Evolutionary conservation across 2,888 invertebrate genomes (phyloP).

Genomic region (Nemotelus pantherinus): DNA sequence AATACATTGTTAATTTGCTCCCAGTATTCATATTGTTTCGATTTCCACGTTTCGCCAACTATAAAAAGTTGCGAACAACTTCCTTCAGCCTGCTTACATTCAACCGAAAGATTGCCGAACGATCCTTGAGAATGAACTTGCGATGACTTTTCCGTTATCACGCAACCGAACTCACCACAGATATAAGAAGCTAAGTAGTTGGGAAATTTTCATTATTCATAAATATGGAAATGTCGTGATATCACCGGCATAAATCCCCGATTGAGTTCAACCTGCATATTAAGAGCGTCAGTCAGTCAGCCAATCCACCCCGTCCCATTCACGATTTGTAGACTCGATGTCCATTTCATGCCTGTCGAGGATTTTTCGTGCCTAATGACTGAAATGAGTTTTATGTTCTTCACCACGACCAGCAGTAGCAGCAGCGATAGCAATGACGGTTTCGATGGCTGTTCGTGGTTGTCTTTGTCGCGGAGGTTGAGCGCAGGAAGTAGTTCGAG

Average conservation of each 20-base stretch:
- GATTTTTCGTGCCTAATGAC: slow-evolving; percentile 46
- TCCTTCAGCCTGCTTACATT: neutral
- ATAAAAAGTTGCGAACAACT: no score
- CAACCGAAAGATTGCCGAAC: slow-evolving; percentile 24
- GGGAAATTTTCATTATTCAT: slow-evolving; percentile 61
- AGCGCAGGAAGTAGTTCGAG: slow-evolving; percentile 21
- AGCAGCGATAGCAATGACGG: neutral
- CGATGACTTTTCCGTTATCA: slow-evolving; percentile 47
- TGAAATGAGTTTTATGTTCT: slow-evolving; percentile 43
- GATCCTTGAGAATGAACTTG: slow-evolving; percentile 52
- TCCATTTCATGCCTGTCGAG: slow-evolving; percentile 23
- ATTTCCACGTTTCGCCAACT: no score
- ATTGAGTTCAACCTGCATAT: slow-evolving; percentile 54
- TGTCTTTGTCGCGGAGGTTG: neutral
- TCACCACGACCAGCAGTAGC: neutral
- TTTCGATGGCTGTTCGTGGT: neutral
- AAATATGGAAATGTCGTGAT: slow-evolving; percentile 61
- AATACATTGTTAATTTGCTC: no score
- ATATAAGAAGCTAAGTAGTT: slow-evolving; percentile 49
- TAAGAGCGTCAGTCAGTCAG: slow-evolving; percentile 3
- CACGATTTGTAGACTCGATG: slow-evolving; percentile 20
- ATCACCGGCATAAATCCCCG: slow-evolving; percentile 61
- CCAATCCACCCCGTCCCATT: neutral
- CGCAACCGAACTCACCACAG: slow-evolving; percentile 49
- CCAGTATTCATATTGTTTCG: no score